Conservation (phyloP, 2,797 vertebrate species). For the Phrynocephalus guinanensis region DNA sequence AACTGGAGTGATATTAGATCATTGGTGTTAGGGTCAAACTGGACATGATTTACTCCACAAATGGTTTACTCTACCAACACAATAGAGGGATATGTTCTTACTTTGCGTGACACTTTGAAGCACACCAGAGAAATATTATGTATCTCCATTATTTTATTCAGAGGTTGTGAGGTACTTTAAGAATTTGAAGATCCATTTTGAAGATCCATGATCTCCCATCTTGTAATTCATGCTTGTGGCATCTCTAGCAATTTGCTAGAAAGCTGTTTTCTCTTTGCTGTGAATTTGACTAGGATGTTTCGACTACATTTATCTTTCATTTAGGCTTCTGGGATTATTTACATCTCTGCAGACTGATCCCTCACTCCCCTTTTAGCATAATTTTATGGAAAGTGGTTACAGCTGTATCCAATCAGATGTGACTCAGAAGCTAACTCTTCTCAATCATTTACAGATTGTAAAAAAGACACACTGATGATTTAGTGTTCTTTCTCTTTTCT, state of each 20-base stretch:
- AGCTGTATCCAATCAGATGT: constrained; percentile 21
- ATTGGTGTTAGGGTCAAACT: too few relatives aligned
- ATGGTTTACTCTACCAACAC: too few relatives aligned
- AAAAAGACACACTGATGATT: not conserved
- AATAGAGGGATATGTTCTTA: not conserved
- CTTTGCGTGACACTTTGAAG: not conserved
- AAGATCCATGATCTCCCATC: not conserved
- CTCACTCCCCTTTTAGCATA: not conserved
- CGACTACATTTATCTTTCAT: constrained; percentile 7
- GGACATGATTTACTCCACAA: too few relatives aligned
- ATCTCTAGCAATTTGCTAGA: not conserved
- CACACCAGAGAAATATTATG: not conserved
- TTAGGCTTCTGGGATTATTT: constrained; percentile 13
- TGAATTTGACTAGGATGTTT: not conserved
- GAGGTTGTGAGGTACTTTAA: not conserved
- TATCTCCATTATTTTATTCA: not conserved
- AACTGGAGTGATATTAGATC: too few relatives aligned
- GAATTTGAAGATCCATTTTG: not conserved
- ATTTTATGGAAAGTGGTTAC: constrained; percentile 5
- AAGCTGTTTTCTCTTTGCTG: not conserved
- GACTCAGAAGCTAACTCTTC: constrained; percentile 3
- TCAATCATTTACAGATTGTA: not conserved
- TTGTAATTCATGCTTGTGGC: not conserved
- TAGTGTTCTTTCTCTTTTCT: not conserved
- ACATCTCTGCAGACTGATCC: not conserved